Conservation (phyloP, 37 sponge, comb jelly and placozoan genomes). For the Chondrilla cf. caribensis region DNA sequence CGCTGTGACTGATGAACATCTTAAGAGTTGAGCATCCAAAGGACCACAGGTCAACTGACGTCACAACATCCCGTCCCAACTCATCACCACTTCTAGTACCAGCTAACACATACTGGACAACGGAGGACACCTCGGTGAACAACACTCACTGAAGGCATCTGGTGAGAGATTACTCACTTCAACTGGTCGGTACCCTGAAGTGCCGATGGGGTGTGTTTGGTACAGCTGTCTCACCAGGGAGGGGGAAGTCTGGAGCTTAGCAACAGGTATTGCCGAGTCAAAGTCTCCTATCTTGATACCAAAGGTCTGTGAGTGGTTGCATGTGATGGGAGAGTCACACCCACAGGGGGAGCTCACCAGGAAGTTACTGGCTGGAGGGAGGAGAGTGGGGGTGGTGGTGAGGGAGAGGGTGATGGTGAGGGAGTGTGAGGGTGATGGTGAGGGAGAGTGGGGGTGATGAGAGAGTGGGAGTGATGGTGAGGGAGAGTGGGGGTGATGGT, state of each 20-base stretch:
- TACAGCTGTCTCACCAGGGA: background rate
- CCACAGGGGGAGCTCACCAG: background rate
- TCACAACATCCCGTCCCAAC: background rate
- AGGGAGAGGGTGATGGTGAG: no score
- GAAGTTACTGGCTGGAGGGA: slow-evolving; percentile 7
- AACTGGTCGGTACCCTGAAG: slow-evolving; percentile 4
- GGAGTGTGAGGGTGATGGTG: no score
- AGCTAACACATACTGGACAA: background rate
- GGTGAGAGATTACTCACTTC: background rate
- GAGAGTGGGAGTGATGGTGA: no score
- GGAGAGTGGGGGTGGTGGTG: no score
- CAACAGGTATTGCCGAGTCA: background rate
- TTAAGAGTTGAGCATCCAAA: background rate
- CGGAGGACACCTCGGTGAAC: no score
- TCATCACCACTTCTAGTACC: background rate
- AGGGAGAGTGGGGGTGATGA: no score
- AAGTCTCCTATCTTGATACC: background rate
- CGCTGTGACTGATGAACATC: slow-evolving; percentile 15
- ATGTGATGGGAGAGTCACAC: background rate
- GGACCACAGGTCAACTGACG: slow-evolving; percentile 1
- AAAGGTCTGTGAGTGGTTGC: background rate
- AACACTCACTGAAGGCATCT: no score
- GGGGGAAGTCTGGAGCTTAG: background rate
- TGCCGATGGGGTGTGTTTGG: background rate
- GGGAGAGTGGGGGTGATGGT: no score